Base-by-base conservation (phyloP, 2,113 vertebrate genomes). In the Cyphomyrus discorhynchus region DNA sequence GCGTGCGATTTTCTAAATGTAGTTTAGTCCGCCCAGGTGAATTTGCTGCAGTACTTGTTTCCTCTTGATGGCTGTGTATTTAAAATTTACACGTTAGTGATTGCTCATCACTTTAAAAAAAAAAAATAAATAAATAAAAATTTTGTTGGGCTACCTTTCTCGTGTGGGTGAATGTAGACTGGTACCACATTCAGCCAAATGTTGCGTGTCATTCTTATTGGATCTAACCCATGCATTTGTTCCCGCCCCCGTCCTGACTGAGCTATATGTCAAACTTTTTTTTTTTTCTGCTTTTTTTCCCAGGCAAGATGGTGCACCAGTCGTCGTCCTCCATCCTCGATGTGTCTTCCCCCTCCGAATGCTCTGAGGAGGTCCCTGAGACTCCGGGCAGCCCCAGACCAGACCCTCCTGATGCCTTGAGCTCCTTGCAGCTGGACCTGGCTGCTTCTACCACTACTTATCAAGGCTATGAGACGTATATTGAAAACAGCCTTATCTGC, bases 401-500 rank as follows among this genome's bases (percentile, higher is more conserved):
- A 70, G 92, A 88, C 24, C 93, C 91, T 0, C 93, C 95, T 10
- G 87, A 89, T 35, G 90, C 94, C 0, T 70, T 94, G 58, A 94
- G 93, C 50, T 90, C 94, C 49, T 93, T 96, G 92, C 96, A 96
- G 93, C 91, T 96, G 47, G 88, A 94, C 89, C 94, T 97, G 82
- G 94, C 93, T 88, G 94, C 96, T 35, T 93, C 95, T 17, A 88
- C 95, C 77, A 95, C 96, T 24, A 89, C 95, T 77, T 97, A 98
- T 92, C 96, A 97, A 17, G 98, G 96, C 0, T 99, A 99, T 2
- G 98, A 99, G 87, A 96, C 93, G 52, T 99, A 99, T 90, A 96
- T 99, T 53, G 98, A 99, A 82, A 97, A 99, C 17, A 97, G 98
- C 86, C 97, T 99, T 88, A 98, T 99, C 95, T 99, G 98, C 93